phyloP scores from a whole-genome alignment of 1,140 invertebrate genomes.

The Euglossa dilemma region DNA sequence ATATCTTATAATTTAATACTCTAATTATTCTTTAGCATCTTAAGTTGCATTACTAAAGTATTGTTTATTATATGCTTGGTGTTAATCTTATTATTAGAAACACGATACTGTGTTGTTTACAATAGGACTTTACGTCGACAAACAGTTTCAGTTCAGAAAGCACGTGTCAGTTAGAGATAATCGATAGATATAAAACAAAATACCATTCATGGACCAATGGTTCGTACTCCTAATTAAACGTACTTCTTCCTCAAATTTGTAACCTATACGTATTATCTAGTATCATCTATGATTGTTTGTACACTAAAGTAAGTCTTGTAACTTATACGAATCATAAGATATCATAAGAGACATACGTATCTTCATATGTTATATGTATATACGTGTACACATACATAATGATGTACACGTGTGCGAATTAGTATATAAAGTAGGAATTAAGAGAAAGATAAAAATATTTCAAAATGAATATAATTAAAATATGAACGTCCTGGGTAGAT shows the following conservation, averaged over 20 bases:
- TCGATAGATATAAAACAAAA: slow-evolving; percentile 39
- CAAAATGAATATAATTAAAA: slow-evolving; percentile 77
- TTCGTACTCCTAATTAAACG: slow-evolving; percentile 58
- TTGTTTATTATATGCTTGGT: slow-evolving; percentile 59
- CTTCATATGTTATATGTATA: slow-evolving; percentile 55
- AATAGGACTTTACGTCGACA: slow-evolving; percentile 44
- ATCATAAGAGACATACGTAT: slow-evolving; percentile 34
- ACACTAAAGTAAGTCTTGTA: slow-evolving; percentile 68
- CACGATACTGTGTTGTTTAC: slow-evolving; percentile 45
- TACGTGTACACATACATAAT: slow-evolving; percentile 43
- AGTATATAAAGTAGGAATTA: slow-evolving; percentile 67
- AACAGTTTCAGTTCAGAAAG: slow-evolving; percentile 52
- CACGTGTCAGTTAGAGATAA: slow-evolving; percentile 38
- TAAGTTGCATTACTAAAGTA: slow-evolving; percentile 64
- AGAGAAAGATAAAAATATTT: slow-evolving; percentile 72
- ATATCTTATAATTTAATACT: slow-evolving; percentile 77
- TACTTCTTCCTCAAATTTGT: slow-evolving; percentile 68
- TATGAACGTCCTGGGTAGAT: slow-evolving; percentile 76
- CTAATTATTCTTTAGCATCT: slow-evolving; percentile 62
- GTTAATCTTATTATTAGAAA: slow-evolving; percentile 55
- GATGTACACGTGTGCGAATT: slow-evolving; percentile 52
- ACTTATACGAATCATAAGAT: slow-evolving; percentile 59
- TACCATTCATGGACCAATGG: slow-evolving; percentile 62
- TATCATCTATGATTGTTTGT: slow-evolving; percentile 64
- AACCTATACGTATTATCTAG: slow-evolving; percentile 65